phyloP scores from a whole-genome alignment of 2,113 vertebrate species.

The Abramis brama region DNA sequence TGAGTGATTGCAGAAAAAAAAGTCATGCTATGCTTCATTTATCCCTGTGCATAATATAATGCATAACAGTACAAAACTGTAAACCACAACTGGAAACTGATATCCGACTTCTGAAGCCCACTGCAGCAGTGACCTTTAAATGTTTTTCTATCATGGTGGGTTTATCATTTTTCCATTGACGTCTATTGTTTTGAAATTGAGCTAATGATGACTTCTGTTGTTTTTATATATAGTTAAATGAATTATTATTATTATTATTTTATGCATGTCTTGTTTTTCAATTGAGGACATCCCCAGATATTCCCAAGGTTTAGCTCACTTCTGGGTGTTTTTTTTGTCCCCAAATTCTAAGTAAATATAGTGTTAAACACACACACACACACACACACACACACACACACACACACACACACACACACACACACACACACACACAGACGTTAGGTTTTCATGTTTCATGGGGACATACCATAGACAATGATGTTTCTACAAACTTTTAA shows the following conservation, averaged over 20 bases:
- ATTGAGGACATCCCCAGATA: too few relatives aligned
- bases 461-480: too few relatives aligned
- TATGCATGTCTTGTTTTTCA: too few relatives aligned
- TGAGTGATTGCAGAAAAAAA: neutral
- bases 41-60: neutral
- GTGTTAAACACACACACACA: neutral
- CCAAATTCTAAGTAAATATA: neutral
- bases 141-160: constrained; percentile 6
- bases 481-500: too few relatives aligned
- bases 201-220: neutral
- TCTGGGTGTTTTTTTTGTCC: neutral
- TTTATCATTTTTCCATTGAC: constrained; percentile 8
- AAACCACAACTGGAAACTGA: neutral
- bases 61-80: neutral
- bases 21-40: neutral
- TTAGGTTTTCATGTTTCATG: too few relatives aligned
- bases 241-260: too few relatives aligned
- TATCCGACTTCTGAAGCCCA: neutral
- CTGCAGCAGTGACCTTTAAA: neutral
- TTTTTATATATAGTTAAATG: too few relatives aligned
- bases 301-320: neutral
- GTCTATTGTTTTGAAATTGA: neutral
- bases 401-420: neutral
- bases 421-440: neutral
- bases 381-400: neutral